phyloP scores from a whole-genome alignment of 2,888 invertebrate genomes.

The Drosophila koepferae region DNA sequence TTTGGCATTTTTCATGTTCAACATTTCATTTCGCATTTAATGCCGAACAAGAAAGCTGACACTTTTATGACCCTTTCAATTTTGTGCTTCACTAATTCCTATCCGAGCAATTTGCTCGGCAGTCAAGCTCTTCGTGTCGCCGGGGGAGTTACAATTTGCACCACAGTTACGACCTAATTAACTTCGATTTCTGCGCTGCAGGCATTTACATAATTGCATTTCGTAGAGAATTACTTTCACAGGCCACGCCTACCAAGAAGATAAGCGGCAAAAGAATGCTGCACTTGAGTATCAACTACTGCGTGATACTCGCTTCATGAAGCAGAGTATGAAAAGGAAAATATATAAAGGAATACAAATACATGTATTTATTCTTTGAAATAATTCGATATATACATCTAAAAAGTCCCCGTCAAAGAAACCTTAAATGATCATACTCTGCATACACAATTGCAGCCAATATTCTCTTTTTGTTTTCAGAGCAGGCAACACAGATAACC shows the following conservation, averaged over 20 bases:
- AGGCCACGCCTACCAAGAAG: constrained; percentile 41
- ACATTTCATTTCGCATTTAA: constrained; percentile 44
- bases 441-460: not conserved
- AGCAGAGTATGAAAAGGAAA: too few species aligned
- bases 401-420: too few species aligned
- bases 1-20: constrained; percentile 43
- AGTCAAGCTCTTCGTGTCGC: constrained; percentile 8
- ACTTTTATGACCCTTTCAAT: constrained; percentile 63
- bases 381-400: too few species aligned
- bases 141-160: constrained; percentile 59
- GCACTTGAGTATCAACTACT: not conserved
- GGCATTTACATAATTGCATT: constrained; percentile 80
- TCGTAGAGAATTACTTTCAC: constrained; percentile 63
- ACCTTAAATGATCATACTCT: not conserved
- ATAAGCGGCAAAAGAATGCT: constrained; percentile 18
- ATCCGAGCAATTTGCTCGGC: constrained; percentile 46
- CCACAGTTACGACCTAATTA: constrained; percentile 75
- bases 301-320: not conserved
- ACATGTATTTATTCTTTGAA: too few species aligned
- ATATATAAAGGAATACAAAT: too few species aligned
- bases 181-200: constrained; percentile 71
- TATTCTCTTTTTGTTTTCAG: not conserved
- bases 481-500: constrained; percentile 11
- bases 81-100: constrained; percentile 66
- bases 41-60: constrained; percentile 42